Evolutionary conservation across 2,797 vertebrate genomes (phyloP).

Genomic region (Erithacus rubecula): DNA sequence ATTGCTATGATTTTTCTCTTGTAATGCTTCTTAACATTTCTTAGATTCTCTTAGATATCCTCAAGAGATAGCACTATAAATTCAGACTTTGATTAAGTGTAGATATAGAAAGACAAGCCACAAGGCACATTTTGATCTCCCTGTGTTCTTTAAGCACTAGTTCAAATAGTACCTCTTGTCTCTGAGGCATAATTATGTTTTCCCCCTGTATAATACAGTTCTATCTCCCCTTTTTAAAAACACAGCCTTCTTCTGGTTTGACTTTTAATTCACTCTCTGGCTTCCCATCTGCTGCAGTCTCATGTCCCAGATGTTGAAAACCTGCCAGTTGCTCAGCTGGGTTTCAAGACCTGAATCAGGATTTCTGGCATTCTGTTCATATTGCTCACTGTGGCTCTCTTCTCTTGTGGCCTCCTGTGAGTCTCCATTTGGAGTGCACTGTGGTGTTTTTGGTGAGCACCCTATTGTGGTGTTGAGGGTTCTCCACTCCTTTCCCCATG

Average conservation of each 20-base stretch:
- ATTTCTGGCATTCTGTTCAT: conserved; percentile 6
- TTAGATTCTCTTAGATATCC: not conserved
- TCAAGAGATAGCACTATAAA: not conserved
- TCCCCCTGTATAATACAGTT: not conserved
- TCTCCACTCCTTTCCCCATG: not conserved
- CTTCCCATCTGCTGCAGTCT: conserved; percentile 33
- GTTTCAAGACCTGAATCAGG: conserved; percentile 3
- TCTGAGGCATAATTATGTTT: conserved; percentile 21
- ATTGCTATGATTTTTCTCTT: not conserved
- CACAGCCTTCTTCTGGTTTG: not conserved
- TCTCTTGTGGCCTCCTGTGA: not conserved
- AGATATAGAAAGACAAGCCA: not conserved
- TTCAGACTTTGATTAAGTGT: not conserved
- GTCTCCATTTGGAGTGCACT: not conserved
- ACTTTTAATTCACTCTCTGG: not conserved
- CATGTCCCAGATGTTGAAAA: conserved; percentile 47
- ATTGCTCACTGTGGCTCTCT: not conserved
- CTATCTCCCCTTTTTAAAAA: not conserved
- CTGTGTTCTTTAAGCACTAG: not conserved
- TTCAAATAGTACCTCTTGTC: conserved; percentile 8
- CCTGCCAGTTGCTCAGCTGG: conserved; percentile 46
- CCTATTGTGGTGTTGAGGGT: not conserved
- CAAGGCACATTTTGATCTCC: not conserved
- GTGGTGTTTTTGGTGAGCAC: not conserved
- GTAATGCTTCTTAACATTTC: conserved; percentile 4